Evolutionary conservation across 2,113 vertebrate species (phyloP).

Genomic region (Scalopus aquaticus): DNA sequence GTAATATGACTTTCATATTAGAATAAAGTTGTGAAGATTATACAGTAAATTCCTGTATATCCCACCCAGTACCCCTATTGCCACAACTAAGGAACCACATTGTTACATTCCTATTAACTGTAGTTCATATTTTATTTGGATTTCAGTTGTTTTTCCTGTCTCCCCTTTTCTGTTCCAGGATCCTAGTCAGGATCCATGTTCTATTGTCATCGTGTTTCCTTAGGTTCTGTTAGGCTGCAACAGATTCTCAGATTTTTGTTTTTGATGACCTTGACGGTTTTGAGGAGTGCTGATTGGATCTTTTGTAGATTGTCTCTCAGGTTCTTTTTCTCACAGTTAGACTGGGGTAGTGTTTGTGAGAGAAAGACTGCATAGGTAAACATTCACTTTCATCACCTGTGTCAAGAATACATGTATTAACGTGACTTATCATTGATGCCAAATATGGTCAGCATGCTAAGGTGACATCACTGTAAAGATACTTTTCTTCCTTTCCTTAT

Average conservation of each 20-base stretch:
- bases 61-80: neutral
- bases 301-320: neutral
- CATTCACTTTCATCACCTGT: neutral
- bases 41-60: neutral
- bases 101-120: neutral
- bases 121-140: neutral
- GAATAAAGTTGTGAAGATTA: neutral
- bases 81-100: neutral
- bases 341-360: neutral
- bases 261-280: conserved; percentile 8
- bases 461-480: neutral
- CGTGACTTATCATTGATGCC: neutral
- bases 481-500: neutral
- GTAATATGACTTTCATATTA: neutral
- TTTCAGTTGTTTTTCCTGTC: neutral
- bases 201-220: neutral
- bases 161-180: neutral
- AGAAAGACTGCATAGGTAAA: neutral
- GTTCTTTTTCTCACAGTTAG: neutral
- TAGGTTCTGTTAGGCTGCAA: neutral
- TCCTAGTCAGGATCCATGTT: neutral
- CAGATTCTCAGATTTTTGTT: neutral
- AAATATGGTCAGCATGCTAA: neutral
- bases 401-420: neutral
- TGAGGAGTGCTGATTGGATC: neutral